Evolutionary conservation across 2,113 vertebrate genomes (phyloP), one percentile per base, ranked within the genome.

Genomic region (Grammomys surdaster): DNA sequence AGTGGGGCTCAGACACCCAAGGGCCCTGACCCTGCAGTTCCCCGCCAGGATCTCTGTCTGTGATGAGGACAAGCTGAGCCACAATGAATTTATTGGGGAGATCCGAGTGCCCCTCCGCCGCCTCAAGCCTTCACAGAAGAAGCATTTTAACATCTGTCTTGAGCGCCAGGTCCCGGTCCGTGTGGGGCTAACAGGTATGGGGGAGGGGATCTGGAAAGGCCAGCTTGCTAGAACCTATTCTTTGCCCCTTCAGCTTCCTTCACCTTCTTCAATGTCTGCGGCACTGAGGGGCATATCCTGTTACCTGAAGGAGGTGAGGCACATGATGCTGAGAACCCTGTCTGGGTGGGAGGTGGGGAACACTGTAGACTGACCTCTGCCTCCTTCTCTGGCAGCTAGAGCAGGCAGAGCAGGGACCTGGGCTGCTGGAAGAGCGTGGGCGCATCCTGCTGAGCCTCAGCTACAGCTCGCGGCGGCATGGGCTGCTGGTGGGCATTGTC

Each of bases 41-140:
- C 82, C 88, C 1, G 0, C 88, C 97, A 99, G 99, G 98, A 99
- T 99, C 97, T 98, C 99, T 0, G 99, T 99, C 90, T 99, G 99
- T 72, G 99, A 99, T 10, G 99, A 99, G 95, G 99, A 99, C 96
- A 99, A 99, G 96, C 95, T 99, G 98, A 99, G 99, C 97, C 99
- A 99, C 97, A 99, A 99, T 24, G 99, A 99, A 97, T 98, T 99
- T 90, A 99, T 99, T 0, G 99, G 99, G 26, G 99, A 99, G 96
- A 99, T 98, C 1, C 97, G 99, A 0, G 99, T 99, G 16, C 98
- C 99, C 9, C 98, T 99, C 78, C 99, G 99, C 76, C 98, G 99
- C 19, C 98, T 99, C 69, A 99, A 99, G 97, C 98, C 98, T 4
- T 97, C 98, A 89, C 99, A 99, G 98, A 98, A 98, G 10, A 99